Conservation (phyloP, 2,888 invertebrate genomes). For the Tachina grossa region DNA sequence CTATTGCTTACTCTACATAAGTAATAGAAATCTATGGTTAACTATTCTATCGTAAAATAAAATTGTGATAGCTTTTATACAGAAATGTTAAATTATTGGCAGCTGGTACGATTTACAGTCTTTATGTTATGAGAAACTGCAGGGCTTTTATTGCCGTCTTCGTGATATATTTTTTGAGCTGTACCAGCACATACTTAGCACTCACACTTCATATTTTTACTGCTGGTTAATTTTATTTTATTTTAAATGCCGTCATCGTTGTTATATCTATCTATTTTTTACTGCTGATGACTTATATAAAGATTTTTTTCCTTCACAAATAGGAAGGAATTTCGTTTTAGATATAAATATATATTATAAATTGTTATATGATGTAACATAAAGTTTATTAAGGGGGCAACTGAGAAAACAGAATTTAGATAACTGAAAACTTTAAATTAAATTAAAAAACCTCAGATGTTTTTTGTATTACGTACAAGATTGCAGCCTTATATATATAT, state of each 20-base stretch:
- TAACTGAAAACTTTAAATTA: too few relatives aligned
- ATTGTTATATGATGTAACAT: neutral
- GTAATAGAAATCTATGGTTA: too few relatives aligned
- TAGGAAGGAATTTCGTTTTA: neutral
- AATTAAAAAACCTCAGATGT: too few relatives aligned
- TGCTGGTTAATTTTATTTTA: conserved; percentile 29
- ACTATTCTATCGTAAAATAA: too few relatives aligned
- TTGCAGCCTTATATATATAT: too few relatives aligned
- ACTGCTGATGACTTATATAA: conserved; percentile 3
- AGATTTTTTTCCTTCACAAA: neutral
- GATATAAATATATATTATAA: neutral
- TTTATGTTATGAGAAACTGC: neutral
- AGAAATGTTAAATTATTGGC: neutral
- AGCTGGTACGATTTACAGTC: neutral
- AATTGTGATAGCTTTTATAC: neutral
- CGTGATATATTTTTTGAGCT: neutral
- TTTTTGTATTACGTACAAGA: too few relatives aligned
- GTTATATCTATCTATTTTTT: conserved; percentile 8
- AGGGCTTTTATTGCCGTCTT: neutral
- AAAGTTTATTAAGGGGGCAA: neutral
- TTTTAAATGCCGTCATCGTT: conserved; percentile 20
- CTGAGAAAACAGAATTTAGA: too few relatives aligned
- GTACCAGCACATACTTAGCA: neutral
- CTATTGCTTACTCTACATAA: too few relatives aligned
- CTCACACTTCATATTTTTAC: neutral